Base-by-base conservation (phyloP, 2,888 invertebrate genomes). In the Eledona agricola region DNA sequence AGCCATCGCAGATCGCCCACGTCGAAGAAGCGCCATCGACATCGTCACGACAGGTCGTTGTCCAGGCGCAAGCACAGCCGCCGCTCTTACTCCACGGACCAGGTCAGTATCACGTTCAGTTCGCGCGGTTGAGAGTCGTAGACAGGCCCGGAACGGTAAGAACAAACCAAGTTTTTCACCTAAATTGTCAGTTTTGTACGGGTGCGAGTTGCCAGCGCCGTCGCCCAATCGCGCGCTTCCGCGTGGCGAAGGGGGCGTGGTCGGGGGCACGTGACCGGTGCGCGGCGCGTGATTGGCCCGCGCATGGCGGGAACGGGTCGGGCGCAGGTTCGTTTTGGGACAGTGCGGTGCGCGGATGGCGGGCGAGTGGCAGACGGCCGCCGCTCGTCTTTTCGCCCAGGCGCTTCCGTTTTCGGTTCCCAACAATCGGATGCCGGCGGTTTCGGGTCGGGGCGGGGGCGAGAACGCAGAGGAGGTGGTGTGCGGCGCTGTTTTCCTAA, bases 1-100 rank as follows among this genome's bases (percentile, higher is more conserved):
- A 90, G 90, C 70, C 86, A 89, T 75, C 86, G 90, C 64, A 85
- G 91, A 74, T 90, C 91, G 62, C 90, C 90, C 59, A 87, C 88
- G 57, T 87, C 86, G 65, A 87, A 88, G 71, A 87, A 87, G 72
- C 83, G 88, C 63, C 85, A 89, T 70, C 83, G 85, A 70, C 87
- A 88, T 74, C 80, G 81, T 52, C 80, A 82, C 69, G 80, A 81
- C 62, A 77, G 79, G 65, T 81, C 73, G 28, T 51, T 64, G 35
- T 72, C 73, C 16, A 67, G 72, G 51, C 67, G 72, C 60, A 72
- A 75, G 51, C 74, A 73, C 60, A 69, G 67, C 58, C 65, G 71
- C 51, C 79, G 76, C 78, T 82, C 77, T 64, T 80, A 72, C 74
- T 82, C 70, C 74, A 79, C 72, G 19, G 72, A 73, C 63, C 75